Conservation (phyloP, 2,888 invertebrate species). For the Tuberolachnus salignus region DNA sequence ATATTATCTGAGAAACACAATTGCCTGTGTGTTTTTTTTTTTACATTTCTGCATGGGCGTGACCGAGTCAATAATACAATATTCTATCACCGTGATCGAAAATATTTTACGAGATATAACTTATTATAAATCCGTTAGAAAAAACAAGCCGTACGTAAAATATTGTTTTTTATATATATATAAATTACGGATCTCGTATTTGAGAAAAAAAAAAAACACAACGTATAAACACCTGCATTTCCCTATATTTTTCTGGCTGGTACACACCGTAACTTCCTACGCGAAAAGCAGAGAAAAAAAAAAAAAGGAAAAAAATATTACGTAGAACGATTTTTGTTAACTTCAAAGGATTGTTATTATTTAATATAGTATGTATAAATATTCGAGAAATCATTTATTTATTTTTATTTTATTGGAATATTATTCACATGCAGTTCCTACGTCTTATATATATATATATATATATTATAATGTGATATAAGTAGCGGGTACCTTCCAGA, state of each 20-base stretch:
- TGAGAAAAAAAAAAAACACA: not conserved
- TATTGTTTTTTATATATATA: not conserved
- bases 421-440: too few species aligned
- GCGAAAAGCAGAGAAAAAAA: too few species aligned
- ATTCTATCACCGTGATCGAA: not conserved
- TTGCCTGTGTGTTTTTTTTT: not conserved
- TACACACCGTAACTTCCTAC: not conserved
- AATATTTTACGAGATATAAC: slow-evolving; percentile 8
- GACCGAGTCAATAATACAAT: not conserved
- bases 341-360: not conserved
- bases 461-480: too few species aligned
- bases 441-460: too few species aligned
- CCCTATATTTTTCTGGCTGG: not conserved
- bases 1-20: too few species aligned
- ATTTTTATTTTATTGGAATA: too few species aligned
- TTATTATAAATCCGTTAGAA: slow-evolving; percentile 17
- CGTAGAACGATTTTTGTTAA: not conserved
- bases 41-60: not conserved
- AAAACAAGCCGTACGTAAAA: not conserved
- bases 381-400: too few species aligned
- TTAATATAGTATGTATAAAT: too few species aligned
- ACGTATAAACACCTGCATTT: slow-evolving; percentile 8
- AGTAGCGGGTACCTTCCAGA: too few species aligned
- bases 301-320: not conserved
- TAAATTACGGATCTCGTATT: slow-evolving; percentile 24